Base-by-base conservation (phyloP, 2,888 invertebrate species). In the Azorinus chamasolen region DNA sequence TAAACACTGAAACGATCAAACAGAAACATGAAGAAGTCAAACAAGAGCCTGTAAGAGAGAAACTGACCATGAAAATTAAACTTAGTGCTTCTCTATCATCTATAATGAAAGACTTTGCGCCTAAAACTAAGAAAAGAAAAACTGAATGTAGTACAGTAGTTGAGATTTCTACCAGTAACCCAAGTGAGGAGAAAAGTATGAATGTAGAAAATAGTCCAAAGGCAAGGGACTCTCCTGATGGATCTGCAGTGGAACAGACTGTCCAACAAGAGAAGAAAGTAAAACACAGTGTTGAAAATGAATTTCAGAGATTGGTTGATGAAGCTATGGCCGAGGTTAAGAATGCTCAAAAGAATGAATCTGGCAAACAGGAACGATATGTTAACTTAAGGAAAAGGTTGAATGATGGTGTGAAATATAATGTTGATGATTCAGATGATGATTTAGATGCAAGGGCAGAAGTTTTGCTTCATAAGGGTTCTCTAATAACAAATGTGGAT, bases 251-350 rank as follows among this genome's bases (percentile, higher is more conserved):
- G 41, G 43, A 18, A 39, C 2, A 16, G 41, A 22, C 22, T 16
- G 14, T 41, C 24, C 16, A 12, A 10, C 10, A 6, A 32, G 32
- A 32, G 39, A 71, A 73, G 61, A 78, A 72, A 51, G 55, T 61
- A 0, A 78, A 78, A 54, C 72, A 78, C 22, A 78, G 78, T 65
- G 78, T 78, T 59, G 78, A 78, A 50, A 78, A 78, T 69, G 78
- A 78, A 46, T 78, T 78, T 68, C 78, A 78, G 55, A 78, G 78
- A 61, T 54, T 78, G 22, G 78, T 78, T 20, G 55, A 72, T 69
- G 78, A 72, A 41, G 78, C 78, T 16, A 72, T 78, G 64, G 72
- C 63, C 22, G 78, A 68, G 41, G 78, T 69, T 0, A 72, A 78
- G 51, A 78, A 78, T 16, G 69, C 54, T 32, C 43, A 70, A 22